Base-by-base conservation (phyloP, 2,797 vertebrate genomes). In the Sorex maritimensis region DNA sequence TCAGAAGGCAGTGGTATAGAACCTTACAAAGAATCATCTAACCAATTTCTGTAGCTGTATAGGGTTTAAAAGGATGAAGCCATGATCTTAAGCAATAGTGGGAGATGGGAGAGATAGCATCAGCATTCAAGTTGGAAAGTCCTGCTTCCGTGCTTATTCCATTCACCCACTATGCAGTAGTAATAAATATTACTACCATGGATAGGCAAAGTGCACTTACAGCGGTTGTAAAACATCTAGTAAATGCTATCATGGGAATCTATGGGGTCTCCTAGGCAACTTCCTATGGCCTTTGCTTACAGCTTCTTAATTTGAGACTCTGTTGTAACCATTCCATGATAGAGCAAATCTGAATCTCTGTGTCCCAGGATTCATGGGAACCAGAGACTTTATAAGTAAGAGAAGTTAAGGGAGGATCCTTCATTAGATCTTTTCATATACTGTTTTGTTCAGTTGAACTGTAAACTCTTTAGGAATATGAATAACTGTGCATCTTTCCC, bases 11-110 rank as follows among this genome's bases (percentile, higher is more conserved):
- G 26, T 19, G 68, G 12, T 34, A 30, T 80, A 28, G 23, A 34
- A 69, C 58, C 68, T 93, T 89, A 41, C n/a, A 77, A 41, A 91
- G 80, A 74, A 63, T 28, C 24, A 38, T 77, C 30, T 91, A 41
- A 26, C 49, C 34, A 19, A 52, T 84, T 83, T n/a, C 26, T 17
- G 89, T 78, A 81, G 89, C 78, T 86, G 81, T 68, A 85, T 6
- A 41, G 55, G 88, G 24, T 63, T 71, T 68, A 85, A n/a, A 41
- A 71, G 1, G 24, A 28, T n/a, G 19, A 61, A 75, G 44, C 14
- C 24, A 78, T 73, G 10, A 12, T 34, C 41, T 19, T 38, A 81
- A 81, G 34, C 19, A 24, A 1, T 55, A 7, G 2, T 17, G 41
- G 67, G 13, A 55, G 46, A 69, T 23, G 38, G 52, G 5, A 46